Base-by-base conservation (phyloP, 2,113 vertebrate species). In the Hippolais icterina region DNA sequence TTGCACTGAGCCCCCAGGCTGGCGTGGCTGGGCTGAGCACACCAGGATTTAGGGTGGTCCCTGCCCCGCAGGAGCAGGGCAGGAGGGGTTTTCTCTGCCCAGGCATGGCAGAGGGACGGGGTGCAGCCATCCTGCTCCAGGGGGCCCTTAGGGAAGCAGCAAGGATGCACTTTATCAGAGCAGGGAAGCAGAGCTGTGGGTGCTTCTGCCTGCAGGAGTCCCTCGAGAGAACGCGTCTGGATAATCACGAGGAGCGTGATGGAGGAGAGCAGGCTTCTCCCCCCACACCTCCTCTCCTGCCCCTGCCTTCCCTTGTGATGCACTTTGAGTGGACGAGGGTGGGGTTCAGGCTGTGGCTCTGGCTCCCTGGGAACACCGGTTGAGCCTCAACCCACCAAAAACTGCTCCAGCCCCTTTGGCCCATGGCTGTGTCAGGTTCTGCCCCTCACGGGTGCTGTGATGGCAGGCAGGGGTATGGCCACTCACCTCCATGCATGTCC, bases 251-350 rank as follows among this genome's bases (percentile, higher is more conserved):
- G 93, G 92, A 89, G 83, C 0, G 83, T 81, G 95, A 52, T 33
- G 85, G 93, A 93, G 85, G 75, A 95, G 92, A 95, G 90, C 93
- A 56, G 92, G 96, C 61, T 97, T 92, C 88, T 88, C 44, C 50
- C 74, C 50, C 54, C 27, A 57, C 44, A 29, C n/a, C n/a, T 63
- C 64, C 71, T 77, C 47, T 60, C 47, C 77, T 65, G 60, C 11
- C 29, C 80, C 42, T 61, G 78, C 64, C 60, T 84, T 59, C 70
- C 64, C 66, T 39, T 35, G 83, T 27, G 72, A 61, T 74, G 94
- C 90, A 93, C 91, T 96, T 96, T 83, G 85, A 82, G 54, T 15
- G 68, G 84, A 54, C 23, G 64, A 91, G 23, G 54, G n/a, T 22
- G 50, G 33, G 65, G 11, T 60, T 49, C 61, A 18, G 25, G n/a